A percentile compares a stretch with the other conserved stretches of the same genome.
phyloP scores from a whole-genome alignment of 2,888 invertebrate species.

The Pristionchus mayeri region DNA sequence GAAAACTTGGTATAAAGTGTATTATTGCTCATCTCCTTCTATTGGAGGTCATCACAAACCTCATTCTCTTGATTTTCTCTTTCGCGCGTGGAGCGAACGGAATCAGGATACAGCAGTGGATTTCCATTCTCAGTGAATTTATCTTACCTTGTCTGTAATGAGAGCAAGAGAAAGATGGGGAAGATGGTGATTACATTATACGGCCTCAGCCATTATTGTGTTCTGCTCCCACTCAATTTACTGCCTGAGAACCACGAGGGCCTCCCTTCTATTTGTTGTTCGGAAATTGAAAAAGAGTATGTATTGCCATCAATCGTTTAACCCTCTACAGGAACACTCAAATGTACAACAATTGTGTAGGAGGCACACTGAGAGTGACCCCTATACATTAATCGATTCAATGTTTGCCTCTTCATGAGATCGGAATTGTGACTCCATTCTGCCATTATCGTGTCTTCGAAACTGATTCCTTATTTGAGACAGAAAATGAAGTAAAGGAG shows the following conservation, averaged over 20 bases:
- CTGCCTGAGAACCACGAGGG: conserved; percentile 64
- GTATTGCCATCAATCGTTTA: too few species aligned
- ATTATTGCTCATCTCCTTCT: too few species aligned
- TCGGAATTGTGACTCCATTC: conserved; percentile 59
- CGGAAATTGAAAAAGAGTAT: too few species aligned
- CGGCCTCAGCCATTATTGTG: conserved; percentile 65
- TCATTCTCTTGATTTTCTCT: too few species aligned
- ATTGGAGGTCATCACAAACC: too few species aligned
- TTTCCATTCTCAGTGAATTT: background rate
- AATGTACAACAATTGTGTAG: too few species aligned
- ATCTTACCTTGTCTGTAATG: background rate
- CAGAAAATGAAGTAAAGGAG: too few species aligned
- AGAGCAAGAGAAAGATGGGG: too few species aligned
- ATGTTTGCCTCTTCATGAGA: conserved; percentile 59
- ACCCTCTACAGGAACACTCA: too few species aligned
- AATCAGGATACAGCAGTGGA: background rate
- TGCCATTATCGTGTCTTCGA: conserved; percentile 57
- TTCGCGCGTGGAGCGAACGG: background rate
- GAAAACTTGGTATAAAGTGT: background rate
- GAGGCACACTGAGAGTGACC: too few species aligned
- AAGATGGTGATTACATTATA: conserved; percentile 57
- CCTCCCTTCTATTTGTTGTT: background rate
- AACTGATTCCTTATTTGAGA: too few species aligned
- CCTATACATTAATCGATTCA: too few species aligned
- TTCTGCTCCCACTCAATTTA: conserved; percentile 68